phyloP scores from a whole-genome alignment of 2,113 vertebrate genomes.

The Anhinga anhinga region DNA sequence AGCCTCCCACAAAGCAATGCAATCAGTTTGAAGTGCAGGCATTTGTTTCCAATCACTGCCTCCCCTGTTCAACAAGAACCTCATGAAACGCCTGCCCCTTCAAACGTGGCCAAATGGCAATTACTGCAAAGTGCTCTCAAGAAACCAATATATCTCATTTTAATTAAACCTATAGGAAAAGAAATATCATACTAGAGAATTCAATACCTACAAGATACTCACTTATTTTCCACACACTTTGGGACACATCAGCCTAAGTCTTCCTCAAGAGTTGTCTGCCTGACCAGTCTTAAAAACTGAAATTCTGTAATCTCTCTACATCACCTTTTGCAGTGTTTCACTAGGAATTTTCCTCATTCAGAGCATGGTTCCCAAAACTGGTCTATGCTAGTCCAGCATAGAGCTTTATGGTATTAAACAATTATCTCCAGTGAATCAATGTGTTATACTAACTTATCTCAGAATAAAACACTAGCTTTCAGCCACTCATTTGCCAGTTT shows the following conservation, averaged over 20 bases:
- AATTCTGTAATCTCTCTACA: neutral
- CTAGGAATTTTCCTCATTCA: neutral
- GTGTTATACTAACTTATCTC: neutral
- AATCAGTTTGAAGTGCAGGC: neutral
- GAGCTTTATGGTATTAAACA: neutral
- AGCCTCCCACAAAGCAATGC: neutral
- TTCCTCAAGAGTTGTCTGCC: neutral
- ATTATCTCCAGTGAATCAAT: neutral
- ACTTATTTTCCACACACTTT: neutral
- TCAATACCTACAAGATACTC: neutral
- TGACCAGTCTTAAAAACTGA: neutral
- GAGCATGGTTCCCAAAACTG: neutral
- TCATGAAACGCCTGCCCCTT: neutral
- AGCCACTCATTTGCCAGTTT: neutral
- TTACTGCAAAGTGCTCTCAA: neutral
- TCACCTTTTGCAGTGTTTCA: neutral
- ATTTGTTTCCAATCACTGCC: neutral
- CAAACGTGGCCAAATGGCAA: neutral
- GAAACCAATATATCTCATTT: neutral
- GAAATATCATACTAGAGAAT: neutral
- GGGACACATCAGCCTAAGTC: neutral
- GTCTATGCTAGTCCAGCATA: neutral
- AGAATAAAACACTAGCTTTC: neutral
- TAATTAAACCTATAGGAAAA: neutral
- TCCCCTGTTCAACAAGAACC: neutral